Evolutionary conservation across 1,140 invertebrate genomes (phyloP), one percentile per base, ranked within the genome.

Genomic region (Drosophila truncata): DNA sequence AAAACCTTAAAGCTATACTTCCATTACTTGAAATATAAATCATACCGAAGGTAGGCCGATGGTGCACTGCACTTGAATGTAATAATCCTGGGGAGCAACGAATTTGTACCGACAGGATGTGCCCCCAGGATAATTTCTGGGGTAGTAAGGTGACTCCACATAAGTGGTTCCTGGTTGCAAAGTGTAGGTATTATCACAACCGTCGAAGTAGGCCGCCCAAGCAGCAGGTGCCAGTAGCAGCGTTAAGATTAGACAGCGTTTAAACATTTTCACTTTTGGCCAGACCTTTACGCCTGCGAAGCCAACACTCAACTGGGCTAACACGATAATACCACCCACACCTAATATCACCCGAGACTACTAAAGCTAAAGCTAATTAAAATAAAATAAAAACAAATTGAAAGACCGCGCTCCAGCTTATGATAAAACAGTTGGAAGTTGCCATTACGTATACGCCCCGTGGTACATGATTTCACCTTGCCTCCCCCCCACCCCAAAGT

Each of bases 51-150:
- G 75, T 55, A 92, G 41, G 33, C 18, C 71, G 1, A 92, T 54
- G 20, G 47, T 73, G 55, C 91, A 92, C 16, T 91, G 70, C 3
- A 72, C 35, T n/a, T 65, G 63, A 16, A 92, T 92, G 29, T 73
- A 62, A n/a, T 91, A 71, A 33, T 92, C 91, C 27, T 63, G 2
- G 0, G 91, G 91, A 0, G 91, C 91, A 1, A n/a, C 58, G 41
- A 92, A 80, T 16, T 63, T 75, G 66, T 92, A 92, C 4, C 91
- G 92, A 33, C 91, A 92, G 35, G 91, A 92, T 0, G 87, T 79
- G n/a, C 91, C 54, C 8, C 75, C 37, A 14, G 91, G 91, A 78
- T 92, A 92, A 35, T 64, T 82, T 7, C 29, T 50, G 25, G 90
- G 84, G 54, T 92, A 92, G 59, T 78, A 83, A 27, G 91, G 91